A percentile compares a stretch with the other conserved stretches of the same genome.
These are phyloP conservation scores for Mongoloraphidia duomilia DNA, from an alignment of 2,888 invertebrate species.

Conservation along the genomic window DNA sequence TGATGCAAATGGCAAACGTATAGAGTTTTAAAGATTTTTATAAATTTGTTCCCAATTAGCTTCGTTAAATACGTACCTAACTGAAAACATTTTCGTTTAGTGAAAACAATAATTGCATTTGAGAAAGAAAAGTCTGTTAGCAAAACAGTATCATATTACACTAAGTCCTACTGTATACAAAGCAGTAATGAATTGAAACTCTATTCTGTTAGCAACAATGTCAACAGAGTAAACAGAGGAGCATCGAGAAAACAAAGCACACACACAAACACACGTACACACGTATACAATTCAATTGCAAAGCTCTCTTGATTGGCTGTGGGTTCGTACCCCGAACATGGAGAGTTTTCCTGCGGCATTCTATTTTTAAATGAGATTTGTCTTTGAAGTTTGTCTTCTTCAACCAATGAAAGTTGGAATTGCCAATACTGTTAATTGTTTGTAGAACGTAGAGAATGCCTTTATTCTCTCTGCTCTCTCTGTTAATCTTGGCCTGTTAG, in stretches of 20 bases:
- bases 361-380: slow-evolving; percentile 25
- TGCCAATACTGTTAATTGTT: background rate
- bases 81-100: too few species aligned
- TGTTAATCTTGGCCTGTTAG: too few species aligned
- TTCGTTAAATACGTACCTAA: too few species aligned
- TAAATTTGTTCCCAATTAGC: too few species aligned
- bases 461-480: too few species aligned
- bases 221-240: slow-evolving; percentile 21
- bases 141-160: too few species aligned
- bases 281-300: slow-evolving; percentile 23
- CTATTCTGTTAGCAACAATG: slow-evolving; percentile 28
- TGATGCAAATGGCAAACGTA: too few species aligned
- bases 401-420: slow-evolving; percentile 2
- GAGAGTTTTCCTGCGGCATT: background rate
- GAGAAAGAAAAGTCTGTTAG: too few species aligned
- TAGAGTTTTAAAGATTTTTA: too few species aligned
- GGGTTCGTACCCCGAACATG: background rate
- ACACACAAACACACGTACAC: slow-evolving; percentile 18
- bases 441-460: too few species aligned
- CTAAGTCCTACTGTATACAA: too few species aligned
- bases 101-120: too few species aligned
- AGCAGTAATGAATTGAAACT: slow-evolving; percentile 30
- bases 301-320: slow-evolving; percentile 24
- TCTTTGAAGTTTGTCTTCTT: slow-evolving; percentile 29
- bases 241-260: slow-evolving; percentile 2